These are phyloP conservation scores for Heteropelma amictum DNA, from an alignment of 2,888 invertebrate genomes.

Conservation along the genomic window DNA sequence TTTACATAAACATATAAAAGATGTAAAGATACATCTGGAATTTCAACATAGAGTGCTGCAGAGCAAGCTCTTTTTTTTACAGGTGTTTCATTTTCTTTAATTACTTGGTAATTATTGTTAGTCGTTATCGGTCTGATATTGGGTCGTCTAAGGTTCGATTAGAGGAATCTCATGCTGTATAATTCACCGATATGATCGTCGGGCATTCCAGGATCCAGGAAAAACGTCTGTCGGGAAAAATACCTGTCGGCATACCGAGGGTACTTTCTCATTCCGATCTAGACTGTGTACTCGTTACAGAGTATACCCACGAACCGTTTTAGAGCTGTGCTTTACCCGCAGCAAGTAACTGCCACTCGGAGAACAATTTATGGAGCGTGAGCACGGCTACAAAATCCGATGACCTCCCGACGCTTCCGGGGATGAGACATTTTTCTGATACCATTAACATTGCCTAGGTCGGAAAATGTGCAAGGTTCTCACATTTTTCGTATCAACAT, in stretches of 20 bases:
- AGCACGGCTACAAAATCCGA: conserved; percentile 55
- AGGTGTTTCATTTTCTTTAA: background rate
- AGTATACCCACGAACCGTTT: conserved; percentile 4
- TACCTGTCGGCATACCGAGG: conserved; percentile 47
- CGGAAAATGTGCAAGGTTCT: too few relatives aligned
- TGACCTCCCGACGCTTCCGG: conserved; percentile 44
- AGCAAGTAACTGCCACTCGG: conserved; percentile 47
- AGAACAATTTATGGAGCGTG: conserved; percentile 55
- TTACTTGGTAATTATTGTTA: background rate
- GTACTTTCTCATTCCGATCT: conserved; percentile 8
- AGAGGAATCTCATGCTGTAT: background rate
- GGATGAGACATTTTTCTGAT: conserved; percentile 44
- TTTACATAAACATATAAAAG: too few relatives aligned
- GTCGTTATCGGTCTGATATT: too few relatives aligned
- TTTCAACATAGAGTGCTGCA: too few relatives aligned
- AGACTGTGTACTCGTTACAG: background rate
- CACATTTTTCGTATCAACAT: too few relatives aligned
- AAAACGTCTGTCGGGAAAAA: conserved; percentile 35
- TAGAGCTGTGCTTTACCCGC: conserved; percentile 22
- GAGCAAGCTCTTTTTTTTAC: too few relatives aligned
- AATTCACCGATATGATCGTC: background rate
- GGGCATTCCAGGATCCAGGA: conserved; percentile 11
- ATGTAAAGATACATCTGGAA: too few relatives aligned
- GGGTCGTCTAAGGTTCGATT: too few relatives aligned
- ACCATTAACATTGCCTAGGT: conserved; percentile 10